A percentile compares a stretch with the other conserved stretches of the same genome.
Conservation (phyloP, 2,797 vertebrate species). For the Dendrocincla tyrannina region DNA sequence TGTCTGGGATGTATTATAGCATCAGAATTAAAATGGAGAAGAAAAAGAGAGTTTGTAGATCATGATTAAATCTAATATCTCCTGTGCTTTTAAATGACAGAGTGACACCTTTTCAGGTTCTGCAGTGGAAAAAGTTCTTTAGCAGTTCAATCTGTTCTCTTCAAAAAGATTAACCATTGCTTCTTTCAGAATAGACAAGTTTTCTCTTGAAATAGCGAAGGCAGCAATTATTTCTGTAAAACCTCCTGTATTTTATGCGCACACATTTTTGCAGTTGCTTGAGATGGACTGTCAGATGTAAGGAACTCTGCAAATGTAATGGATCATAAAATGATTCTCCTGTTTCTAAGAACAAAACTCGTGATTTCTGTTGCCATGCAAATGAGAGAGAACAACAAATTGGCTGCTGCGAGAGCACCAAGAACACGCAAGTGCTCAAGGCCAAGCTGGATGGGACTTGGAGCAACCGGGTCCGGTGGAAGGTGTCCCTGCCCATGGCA, state of each 20-base stretch:
- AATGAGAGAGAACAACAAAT: neutral
- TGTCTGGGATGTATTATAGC: neutral
- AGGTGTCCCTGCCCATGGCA: neutral
- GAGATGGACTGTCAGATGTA: neutral
- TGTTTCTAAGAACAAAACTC: neutral
- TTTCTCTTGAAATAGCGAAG: neutral
- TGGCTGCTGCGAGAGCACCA: neutral
- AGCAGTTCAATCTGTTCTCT: neutral
- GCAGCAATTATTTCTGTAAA: neutral
- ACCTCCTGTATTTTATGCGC: neutral
- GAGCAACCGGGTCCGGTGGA: neutral
- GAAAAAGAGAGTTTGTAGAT: neutral
- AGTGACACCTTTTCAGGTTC: neutral
- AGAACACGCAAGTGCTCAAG: neutral
- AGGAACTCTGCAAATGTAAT: neutral
- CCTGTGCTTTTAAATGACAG: neutral
- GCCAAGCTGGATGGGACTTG: neutral
- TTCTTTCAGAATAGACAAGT: neutral
- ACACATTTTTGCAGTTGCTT: neutral
- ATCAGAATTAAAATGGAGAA: neutral
- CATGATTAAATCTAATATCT: neutral
- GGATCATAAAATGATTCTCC: neutral
- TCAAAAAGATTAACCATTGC: neutral
- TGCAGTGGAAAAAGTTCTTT: neutral
- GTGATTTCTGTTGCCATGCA: neutral